Evolutionary conservation across 2,113 vertebrate species (phyloP).

Genomic region (Triplophysa tibetana): DNA sequence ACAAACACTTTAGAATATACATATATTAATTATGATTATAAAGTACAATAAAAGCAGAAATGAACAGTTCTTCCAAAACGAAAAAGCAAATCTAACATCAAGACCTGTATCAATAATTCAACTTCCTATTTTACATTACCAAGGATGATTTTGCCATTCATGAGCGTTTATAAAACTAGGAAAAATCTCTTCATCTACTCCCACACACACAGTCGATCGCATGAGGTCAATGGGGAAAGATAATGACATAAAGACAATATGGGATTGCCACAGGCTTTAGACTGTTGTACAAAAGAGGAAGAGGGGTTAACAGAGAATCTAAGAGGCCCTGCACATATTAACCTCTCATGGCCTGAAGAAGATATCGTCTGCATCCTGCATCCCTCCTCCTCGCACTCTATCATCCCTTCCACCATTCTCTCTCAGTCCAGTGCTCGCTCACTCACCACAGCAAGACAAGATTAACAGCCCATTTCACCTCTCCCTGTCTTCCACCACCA

Average conservation of each 20-base stretch:
- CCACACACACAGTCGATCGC: not conserved
- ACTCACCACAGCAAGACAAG: constrained; percentile 13
- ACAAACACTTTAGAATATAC: not conserved
- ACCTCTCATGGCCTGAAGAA: not conserved
- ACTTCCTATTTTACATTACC: not conserved
- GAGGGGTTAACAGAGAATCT: not conserved
- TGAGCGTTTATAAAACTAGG: too few relatives aligned
- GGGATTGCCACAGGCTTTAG: not conserved
- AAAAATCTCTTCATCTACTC: not conserved
- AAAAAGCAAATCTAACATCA: not conserved
- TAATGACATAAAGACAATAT: too few relatives aligned
- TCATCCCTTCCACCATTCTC: not conserved
- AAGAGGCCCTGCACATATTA: constrained; percentile 5
- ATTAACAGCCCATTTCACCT: not conserved
- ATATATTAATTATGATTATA: not conserved
- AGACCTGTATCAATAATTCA: constrained; percentile 8
- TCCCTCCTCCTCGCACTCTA: not conserved
- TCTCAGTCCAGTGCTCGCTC: not conserved
- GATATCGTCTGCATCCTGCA: not conserved
- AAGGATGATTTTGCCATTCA: not conserved
- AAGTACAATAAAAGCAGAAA: not conserved
- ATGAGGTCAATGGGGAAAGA: not conserved
- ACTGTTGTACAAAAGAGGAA: not conserved
- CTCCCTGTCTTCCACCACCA: not conserved
- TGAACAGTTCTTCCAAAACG: not conserved